A percentile compares a stretch with the other conserved stretches of the same genome.
These are phyloP conservation scores for human (Homo sapiens) DNA, from an alignment of 2,113 vertebrate genomes.

Conservation along the genomic window DNA sequence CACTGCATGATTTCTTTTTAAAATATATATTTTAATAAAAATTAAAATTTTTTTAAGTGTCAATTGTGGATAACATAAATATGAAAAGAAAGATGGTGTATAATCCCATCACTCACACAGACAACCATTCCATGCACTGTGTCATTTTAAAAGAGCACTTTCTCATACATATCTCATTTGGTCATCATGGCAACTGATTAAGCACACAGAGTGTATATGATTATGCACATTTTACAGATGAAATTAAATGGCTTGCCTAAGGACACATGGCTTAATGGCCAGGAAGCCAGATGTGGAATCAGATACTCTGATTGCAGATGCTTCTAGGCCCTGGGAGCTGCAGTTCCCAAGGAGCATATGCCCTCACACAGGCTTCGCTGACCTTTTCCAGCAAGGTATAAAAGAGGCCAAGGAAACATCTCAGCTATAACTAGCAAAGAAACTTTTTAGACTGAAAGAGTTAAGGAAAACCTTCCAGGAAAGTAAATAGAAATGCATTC, in stretches of 20 bases:
- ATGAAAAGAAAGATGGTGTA: background rate
- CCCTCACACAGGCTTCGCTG: background rate
- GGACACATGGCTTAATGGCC: background rate
- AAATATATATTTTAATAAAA: background rate
- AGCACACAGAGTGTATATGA: background rate
- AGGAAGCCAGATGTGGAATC: background rate
- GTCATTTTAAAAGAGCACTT: background rate
- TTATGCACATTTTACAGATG: background rate
- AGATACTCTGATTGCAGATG: background rate
- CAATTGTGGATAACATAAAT: background rate
- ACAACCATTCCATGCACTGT: no score
- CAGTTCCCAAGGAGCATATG: background rate
- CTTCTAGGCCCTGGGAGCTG: background rate
- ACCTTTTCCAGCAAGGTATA: background rate
- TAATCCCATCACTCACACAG: background rate
- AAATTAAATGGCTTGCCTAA: background rate
- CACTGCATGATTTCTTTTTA: background rate
- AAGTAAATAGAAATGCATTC: background rate
- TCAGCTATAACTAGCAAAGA: background rate
- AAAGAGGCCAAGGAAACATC: background rate
- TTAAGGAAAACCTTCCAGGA: background rate
- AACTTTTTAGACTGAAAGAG: background rate
- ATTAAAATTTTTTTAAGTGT: background rate
- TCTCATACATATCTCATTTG: background rate
- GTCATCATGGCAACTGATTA: background rate